A percentile compares a stretch with the other conserved stretches of the same genome.
These are phyloP conservation scores for Dreissena polymorpha DNA, from an alignment of 1,140 invertebrate species.

Conservation along the genomic window DNA sequence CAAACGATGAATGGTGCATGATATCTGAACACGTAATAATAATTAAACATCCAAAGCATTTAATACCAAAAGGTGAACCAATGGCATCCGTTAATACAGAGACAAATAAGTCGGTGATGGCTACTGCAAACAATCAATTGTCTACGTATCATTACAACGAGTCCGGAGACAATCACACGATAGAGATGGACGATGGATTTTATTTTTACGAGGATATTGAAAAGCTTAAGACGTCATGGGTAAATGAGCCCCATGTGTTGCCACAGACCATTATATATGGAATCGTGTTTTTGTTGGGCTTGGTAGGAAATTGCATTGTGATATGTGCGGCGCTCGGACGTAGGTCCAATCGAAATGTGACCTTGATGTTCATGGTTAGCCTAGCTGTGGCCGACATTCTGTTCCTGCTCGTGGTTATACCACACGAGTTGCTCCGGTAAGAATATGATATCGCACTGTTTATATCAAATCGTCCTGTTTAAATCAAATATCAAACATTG, in stretches of 20 bases:
- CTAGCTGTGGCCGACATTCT: constrained; percentile 94
- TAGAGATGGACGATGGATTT: constrained; percentile 6
- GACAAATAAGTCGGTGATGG: too few relatives aligned
- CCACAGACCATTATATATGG: constrained; percentile 81
- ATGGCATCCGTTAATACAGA: too few relatives aligned
- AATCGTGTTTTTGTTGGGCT: constrained; percentile 87
- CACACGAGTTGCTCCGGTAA: constrained; percentile 87
- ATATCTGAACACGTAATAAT: too few relatives aligned
- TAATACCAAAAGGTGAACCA: too few relatives aligned
- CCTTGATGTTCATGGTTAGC: constrained; percentile 95
- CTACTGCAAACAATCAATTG: too few relatives aligned
- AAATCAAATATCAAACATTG: too few relatives aligned
- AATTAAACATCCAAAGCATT: too few relatives aligned
- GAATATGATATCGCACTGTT: too few relatives aligned
- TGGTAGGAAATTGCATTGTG: constrained; percentile 92
- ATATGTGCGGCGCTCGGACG: constrained; percentile 92
- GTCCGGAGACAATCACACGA: background rate
- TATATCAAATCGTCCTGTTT: too few relatives aligned
- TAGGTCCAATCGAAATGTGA: constrained; percentile 91
- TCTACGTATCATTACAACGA: too few relatives aligned
- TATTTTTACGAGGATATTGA: constrained; percentile 62
- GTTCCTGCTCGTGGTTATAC: constrained; percentile 92
- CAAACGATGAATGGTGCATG: too few relatives aligned
- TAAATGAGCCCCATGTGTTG: constrained; percentile 61
- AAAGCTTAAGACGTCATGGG: constrained; percentile 54